phyloP scores from a whole-genome alignment of 2,797 vertebrate species.

The Philypnodon macrostomus region DNA sequence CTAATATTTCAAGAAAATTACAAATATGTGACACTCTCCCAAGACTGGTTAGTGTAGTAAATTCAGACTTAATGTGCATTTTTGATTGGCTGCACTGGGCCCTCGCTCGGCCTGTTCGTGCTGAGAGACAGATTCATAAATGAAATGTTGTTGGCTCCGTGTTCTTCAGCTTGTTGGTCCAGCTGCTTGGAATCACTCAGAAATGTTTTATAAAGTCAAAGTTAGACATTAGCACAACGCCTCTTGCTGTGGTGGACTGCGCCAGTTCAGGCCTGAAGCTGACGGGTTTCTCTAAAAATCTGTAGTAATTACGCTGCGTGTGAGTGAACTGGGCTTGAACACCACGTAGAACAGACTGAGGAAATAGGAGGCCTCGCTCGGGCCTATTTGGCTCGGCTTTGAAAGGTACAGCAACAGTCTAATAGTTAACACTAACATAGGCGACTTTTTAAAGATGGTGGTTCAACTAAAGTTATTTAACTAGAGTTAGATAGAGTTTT shows the following conservation, averaged over 20 bases:
- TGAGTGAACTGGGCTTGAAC: slow-evolving; percentile 19
- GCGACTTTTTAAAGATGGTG: too few species aligned
- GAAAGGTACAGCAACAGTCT: too few species aligned
- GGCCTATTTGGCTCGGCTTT: too few species aligned
- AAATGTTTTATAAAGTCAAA: slow-evolving; percentile 68
- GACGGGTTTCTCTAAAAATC: slow-evolving; percentile 28
- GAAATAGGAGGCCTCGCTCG: slow-evolving; percentile 3
- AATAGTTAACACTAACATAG: too few species aligned
- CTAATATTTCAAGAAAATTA: too few species aligned
- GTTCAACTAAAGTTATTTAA: too few species aligned
- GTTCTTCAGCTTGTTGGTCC: slow-evolving; percentile 68
- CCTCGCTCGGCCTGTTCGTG: slow-evolving; percentile 53
- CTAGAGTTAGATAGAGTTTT: too few species aligned
- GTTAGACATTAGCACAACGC: slow-evolving; percentile 41
- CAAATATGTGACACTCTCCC: too few species aligned
- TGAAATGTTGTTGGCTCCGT: slow-evolving; percentile 66
- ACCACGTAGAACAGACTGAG: slow-evolving; percentile 17
- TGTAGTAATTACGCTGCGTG: slow-evolving; percentile 50
- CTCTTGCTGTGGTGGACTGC: slow-evolving; percentile 34
- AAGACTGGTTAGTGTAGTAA: slow-evolving; percentile 61
- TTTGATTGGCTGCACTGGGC: slow-evolving; percentile 76
- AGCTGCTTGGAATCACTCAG: slow-evolving; percentile 73
- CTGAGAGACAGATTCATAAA: slow-evolving; percentile 72
- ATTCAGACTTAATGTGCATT: slow-evolving; percentile 59
- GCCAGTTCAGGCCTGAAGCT: slow-evolving; percentile 28